These are phyloP conservation scores for Acrocephalus scirpaceus DNA, from an alignment of 2,797 vertebrate genomes.

Conservation along the genomic window DNA sequence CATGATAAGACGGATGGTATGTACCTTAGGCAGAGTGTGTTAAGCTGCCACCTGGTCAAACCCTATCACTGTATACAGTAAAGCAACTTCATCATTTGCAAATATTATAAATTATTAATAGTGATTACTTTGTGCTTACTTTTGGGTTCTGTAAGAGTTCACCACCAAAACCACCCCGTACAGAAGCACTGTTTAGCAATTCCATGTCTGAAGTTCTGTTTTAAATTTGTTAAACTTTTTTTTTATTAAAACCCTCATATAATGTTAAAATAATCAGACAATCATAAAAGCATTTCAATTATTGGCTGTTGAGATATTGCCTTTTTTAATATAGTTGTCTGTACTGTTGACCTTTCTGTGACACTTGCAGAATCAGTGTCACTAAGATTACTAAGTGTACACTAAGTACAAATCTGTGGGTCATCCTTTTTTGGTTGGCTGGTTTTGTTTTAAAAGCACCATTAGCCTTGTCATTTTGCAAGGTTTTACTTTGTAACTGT, in stretches of 20 bases:
- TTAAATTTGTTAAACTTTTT: background rate
- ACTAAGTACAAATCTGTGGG: background rate
- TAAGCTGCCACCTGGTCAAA: background rate
- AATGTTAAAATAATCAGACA: background rate
- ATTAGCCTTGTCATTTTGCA: background rate
- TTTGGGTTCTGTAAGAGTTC: background rate
- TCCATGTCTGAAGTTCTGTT: background rate
- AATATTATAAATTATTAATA: background rate
- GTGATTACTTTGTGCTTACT: background rate
- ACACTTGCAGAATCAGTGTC: background rate
- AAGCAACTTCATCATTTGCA: background rate
- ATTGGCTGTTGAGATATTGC: background rate
- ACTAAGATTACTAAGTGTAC: too few relatives aligned
- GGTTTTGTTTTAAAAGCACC: background rate
- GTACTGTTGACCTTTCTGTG: background rate
- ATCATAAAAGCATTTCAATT: background rate
- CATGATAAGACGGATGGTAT: background rate
- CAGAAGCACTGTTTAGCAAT: background rate
- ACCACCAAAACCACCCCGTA: accelerated
- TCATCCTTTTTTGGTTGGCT: background rate
- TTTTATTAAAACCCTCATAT: background rate
- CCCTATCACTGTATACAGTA: background rate
- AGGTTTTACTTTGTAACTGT: background rate
- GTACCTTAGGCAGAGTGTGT: background rate
- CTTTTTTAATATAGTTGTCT: background rate